phyloP scores from a whole-genome alignment of 1,140 invertebrate genomes.

The Aporrectodea caliginosa region DNA sequence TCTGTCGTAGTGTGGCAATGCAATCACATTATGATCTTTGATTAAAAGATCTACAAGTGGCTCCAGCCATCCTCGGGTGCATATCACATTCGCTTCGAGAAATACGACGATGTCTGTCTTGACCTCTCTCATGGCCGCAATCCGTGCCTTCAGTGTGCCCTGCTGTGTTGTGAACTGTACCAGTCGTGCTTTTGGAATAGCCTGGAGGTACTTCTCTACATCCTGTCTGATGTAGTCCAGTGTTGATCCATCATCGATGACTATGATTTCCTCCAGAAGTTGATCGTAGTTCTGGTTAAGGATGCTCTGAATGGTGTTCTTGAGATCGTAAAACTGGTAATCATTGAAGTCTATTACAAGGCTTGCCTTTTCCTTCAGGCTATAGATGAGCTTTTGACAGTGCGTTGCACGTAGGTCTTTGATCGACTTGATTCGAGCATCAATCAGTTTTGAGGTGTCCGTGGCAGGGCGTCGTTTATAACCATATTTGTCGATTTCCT shows the following conservation, averaged over 20 bases:
- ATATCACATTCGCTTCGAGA: background rate
- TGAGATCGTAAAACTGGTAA: constrained; percentile 27
- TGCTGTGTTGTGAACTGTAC: background rate
- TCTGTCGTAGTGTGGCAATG: constrained; percentile 29
- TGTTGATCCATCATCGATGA: constrained; percentile 25
- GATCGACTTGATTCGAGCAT: background rate
- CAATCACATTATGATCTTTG: constrained; percentile 8
- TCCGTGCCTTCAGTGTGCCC: background rate
- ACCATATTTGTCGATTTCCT: background rate
- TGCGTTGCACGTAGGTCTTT: background rate
- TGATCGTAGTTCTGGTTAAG: constrained; percentile 3
- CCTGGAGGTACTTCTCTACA: background rate
- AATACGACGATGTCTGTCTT: background rate
- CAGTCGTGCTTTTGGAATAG: background rate
- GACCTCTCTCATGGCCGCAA: background rate
- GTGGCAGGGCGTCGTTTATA: background rate
- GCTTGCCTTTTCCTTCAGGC: constrained; percentile 6
- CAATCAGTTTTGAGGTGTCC: background rate
- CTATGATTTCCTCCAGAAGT: constrained; percentile 22
- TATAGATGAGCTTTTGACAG: background rate
- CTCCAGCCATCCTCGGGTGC: constrained; percentile 23
- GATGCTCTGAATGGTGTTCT: constrained; percentile 21
- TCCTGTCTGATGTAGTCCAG: constrained; percentile 20
- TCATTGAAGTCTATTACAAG: constrained; percentile 27
- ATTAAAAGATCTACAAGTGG: constrained; percentile 19